Conservation (phyloP, 2,888 invertebrate genomes). For the Fragum sueziense region DNA sequence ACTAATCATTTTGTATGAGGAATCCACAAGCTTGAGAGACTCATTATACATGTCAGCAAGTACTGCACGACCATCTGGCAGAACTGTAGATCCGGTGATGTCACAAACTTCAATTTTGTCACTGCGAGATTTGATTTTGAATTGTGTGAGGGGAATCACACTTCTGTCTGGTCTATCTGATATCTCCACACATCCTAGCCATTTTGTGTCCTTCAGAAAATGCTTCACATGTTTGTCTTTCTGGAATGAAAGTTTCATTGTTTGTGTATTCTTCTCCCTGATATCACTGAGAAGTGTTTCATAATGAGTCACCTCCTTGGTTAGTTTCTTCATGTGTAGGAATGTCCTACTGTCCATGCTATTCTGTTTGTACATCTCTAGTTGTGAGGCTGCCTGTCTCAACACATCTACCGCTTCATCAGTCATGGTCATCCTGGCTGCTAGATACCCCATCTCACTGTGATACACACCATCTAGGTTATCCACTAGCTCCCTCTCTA, state of each 20-base stretch:
- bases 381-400: conserved; percentile 34
- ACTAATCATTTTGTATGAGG: conserved; percentile 42
- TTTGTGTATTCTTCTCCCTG: conserved; percentile 36
- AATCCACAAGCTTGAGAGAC: conserved; percentile 49
- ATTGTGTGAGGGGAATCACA: conserved; percentile 33
- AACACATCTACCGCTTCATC: conserved; percentile 41
- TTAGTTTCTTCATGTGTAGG: conserved; percentile 54
- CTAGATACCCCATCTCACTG: conserved; percentile 44
- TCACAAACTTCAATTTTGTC: conserved; percentile 50
- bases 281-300: conserved; percentile 48
- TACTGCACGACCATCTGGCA: conserved; percentile 49
- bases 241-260: conserved; percentile 40
- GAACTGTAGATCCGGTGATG: conserved; percentile 45
- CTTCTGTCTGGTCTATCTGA: conserved; percentile 31
- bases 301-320: conserved; percentile 47
- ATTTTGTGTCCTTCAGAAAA: conserved; percentile 30
- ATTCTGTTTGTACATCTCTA: conserved; percentile 50
- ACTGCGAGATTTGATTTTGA: conserved; percentile 50
- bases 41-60: conserved; percentile 56
- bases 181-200: conserved; percentile 42
- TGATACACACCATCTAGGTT: conserved; percentile 40
- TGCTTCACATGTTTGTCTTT: conserved; percentile 36
- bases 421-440: conserved; percentile 38
- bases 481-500: conserved; percentile 33
- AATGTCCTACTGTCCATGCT: conserved; percentile 56